Conservation (phyloP, 2,797 vertebrate genomes). For the Denticeps clupeoides region DNA sequence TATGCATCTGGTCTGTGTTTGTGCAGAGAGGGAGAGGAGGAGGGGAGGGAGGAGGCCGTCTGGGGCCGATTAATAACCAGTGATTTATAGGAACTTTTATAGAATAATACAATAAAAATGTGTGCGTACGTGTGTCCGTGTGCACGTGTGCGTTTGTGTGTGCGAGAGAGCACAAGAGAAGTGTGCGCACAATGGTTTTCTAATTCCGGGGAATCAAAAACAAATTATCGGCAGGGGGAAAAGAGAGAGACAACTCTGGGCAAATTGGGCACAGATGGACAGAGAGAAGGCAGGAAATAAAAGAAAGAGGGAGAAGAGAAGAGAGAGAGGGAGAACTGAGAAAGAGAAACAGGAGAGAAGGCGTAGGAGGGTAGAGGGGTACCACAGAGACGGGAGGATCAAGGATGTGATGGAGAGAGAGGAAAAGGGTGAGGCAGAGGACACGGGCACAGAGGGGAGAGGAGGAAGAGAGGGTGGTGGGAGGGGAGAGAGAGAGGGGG, state of each 20-base stretch:
- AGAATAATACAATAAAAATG: constrained; percentile 96
- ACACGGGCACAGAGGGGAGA: constrained; percentile 17
- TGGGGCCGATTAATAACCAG: constrained; percentile 90
- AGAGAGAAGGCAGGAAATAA: constrained; percentile 54
- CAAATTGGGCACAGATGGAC: constrained; percentile 96
- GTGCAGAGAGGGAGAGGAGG: constrained; percentile 45
- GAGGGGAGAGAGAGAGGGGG: constrained; percentile 32
- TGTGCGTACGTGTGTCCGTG: constrained; percentile 53
- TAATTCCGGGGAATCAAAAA: constrained; percentile 96
- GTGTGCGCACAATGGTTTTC: constrained; percentile 73
- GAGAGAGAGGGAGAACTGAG: constrained; percentile 19
- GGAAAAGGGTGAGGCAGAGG: not conserved
- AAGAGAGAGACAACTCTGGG: constrained; percentile 63
- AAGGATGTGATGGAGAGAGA: constrained; percentile 15
- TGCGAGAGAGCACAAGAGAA: not conserved
- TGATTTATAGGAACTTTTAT: constrained; percentile 99
- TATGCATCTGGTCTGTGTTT: constrained; percentile 76
- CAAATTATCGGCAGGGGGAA: constrained; percentile 83
- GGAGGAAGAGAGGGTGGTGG: constrained; percentile 10
- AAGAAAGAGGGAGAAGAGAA: constrained; percentile 37
- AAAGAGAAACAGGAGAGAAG: constrained; percentile 24
- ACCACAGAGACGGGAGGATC: constrained; percentile 3
- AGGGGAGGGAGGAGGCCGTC: constrained; percentile 54
- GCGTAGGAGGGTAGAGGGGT: not conserved
- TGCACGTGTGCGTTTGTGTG: constrained; percentile 31